Evolutionary conservation across 2,888 invertebrate genomes (phyloP), one percentile per base, ranked within the genome.

Genomic region (Synergus laeviventris): DNA sequence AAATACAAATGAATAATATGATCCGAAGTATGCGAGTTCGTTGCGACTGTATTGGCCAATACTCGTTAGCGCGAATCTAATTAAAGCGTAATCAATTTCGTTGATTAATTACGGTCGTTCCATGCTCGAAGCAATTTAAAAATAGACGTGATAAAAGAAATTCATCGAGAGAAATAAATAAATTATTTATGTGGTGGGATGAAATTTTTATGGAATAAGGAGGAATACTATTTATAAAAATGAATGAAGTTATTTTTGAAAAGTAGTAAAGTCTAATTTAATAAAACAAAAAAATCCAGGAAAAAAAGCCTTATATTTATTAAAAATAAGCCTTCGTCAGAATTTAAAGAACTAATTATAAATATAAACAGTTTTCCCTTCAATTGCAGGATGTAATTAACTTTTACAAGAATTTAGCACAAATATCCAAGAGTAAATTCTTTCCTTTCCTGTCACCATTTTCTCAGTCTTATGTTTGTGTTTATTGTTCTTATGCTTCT

Each of bases 11-110:
- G 5, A 49, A 49, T 49, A n/a, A n/a, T n/a, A 49, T 49, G n/a
- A n/a, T n/a, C 14, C 49, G 9, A 49, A 8, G 21, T 38, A n/a
- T 16, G 3, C 39, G 21, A 66, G 60, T 36, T 66, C 21, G 16
- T 66, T 42, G 24, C 24, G 42, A 8, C 64, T 21, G 21, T 64
- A 64, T 66, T 66, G 66, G 45, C 16, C 16, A 14, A 21, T 66
- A 42, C 70, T 45, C 70, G 31, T 70, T 70, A 49, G 70, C 31
- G 70, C 49, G n/a, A 49, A 70, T 70, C 70, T 49, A 70, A 70
- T 70, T 70, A 45, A 66, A 66, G 24, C 66, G 45, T 70, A 31
- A 70, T 70, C 70, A 70, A 49, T 70, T 70, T 49, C 24, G 49
- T 70, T 49, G 45, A 70, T 70, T 70, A 70, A 70, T 45, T 49